Percentiles rank a stretch among this genome's conserved stretches.
Conservation (phyloP, 2,888 invertebrate species). For the Andrena fulva region DNA sequence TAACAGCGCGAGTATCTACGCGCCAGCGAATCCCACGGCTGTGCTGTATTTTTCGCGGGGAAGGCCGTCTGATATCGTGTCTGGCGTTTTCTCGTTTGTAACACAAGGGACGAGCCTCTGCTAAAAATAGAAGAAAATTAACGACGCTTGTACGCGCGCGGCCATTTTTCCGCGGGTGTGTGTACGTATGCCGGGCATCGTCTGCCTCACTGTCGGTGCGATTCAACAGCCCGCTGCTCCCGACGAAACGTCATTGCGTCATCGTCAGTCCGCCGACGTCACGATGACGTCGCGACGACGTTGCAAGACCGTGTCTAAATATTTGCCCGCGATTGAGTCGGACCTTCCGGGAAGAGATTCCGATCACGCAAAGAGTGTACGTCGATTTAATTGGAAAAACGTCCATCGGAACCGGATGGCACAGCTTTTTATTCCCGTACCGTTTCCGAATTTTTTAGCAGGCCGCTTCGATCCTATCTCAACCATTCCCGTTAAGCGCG, state of each 20-base stretch:
- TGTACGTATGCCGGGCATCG: neutral
- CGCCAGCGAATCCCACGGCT: neutral
- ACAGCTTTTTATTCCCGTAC: conserved; percentile 37
- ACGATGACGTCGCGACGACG: conserved; percentile 73
- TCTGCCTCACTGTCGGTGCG: conserved; percentile 16
- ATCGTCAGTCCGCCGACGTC: conserved; percentile 66
- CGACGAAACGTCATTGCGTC: conserved; percentile 67
- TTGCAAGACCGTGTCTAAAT: conserved; percentile 67
- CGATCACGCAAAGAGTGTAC: conserved; percentile 25
- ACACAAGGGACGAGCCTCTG: conserved; percentile 25
- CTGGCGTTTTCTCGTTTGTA: conserved; percentile 36
- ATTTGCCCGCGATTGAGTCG: conserved; percentile 68
- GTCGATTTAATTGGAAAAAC: conserved; percentile 66
- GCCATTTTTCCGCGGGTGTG: neutral
- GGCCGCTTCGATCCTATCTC: neutral
- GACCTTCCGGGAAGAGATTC: conserved; percentile 63
- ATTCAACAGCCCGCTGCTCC: conserved; percentile 31
- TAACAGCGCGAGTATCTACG: neutral
- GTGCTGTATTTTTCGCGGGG: conserved; percentile 7
- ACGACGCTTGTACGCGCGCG: conserved; percentile 32
- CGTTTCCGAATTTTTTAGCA: conserved; percentile 49
- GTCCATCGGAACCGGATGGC: conserved; percentile 62
- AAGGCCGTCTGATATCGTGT: conserved; percentile 22
- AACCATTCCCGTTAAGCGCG: conserved; percentile 26
- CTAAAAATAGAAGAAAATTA: conserved; percentile 67